Percentiles rank a stretch among this genome's conserved stretches.
phyloP scores from a whole-genome alignment of 2,888 invertebrate genomes.

The Synanthedon myopaeformis region DNA sequence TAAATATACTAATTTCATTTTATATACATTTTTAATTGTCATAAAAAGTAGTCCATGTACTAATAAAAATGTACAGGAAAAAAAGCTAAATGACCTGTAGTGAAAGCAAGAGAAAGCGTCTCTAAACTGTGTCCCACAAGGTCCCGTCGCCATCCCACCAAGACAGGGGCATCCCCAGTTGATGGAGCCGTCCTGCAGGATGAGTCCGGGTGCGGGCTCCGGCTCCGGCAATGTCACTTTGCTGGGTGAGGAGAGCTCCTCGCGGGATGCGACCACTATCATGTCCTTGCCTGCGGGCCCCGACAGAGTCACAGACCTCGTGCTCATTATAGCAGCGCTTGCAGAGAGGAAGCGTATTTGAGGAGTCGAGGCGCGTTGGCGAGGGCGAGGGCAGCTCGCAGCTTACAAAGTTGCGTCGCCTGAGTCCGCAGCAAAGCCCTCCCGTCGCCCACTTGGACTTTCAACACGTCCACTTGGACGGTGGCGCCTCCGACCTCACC shows the following conservation, averaged over 20 bases:
- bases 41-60: no score
- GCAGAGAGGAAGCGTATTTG: conserved; percentile 19
- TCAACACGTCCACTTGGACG: conserved; percentile 27
- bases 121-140: conserved; percentile 93
- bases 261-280: conserved; percentile 84
- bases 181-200: conserved; percentile 87
- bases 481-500: conserved; percentile 23
- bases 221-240: conserved; percentile 77
- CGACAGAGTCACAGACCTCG: conserved; percentile 20
- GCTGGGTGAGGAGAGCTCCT: conserved; percentile 82
- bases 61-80: no score
- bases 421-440: conserved; percentile 63
- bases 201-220: conserved; percentile 82
- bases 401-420: conserved; percentile 17
- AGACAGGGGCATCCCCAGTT: conserved; percentile 98
- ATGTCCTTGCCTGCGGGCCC: conserved; percentile 61
- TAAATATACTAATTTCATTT: no score
- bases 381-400: conserved; percentile 23
- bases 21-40: conserved; percentile 32
- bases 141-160: conserved; percentile 97
- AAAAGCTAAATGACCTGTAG: conserved; percentile 65
- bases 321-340: conserved; percentile 29
- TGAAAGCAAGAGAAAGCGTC: conserved; percentile 97
- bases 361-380: conserved; percentile 9
- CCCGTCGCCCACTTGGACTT: conserved; percentile 5